Base-by-base conservation (phyloP, 1,140 invertebrate species). In the Heliconius hermathena region DNA sequence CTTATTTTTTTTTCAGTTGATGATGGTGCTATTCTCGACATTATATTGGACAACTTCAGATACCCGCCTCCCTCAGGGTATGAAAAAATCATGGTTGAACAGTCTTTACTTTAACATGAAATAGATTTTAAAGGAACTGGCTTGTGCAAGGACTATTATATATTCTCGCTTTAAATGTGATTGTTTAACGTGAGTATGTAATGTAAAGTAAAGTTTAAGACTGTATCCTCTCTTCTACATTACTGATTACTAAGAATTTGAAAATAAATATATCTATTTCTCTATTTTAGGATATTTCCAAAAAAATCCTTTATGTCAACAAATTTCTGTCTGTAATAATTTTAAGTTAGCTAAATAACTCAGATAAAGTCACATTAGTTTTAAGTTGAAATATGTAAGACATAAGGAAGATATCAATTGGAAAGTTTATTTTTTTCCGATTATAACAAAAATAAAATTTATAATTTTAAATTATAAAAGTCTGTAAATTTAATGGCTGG, bases 71-170 rank as follows among this genome's bases (percentile, higher is more conserved):
- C 99, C 0, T 94, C 96, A 66, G 99, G 99, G 46, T 99, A 98
- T 92, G 98, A 99, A 82, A 97, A 97, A 95, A 99, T 99, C 81
- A 98, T 99, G 97, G 95, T 99, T 74, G 99, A 99, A 94, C 98
- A 99, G 93, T 99, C 98, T 5, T 95, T 99, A 33, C 97, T 99
- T 80, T 99, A 98, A 97, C 93, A 84, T 33, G 84, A 78, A 22
- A 79, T 71, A 49, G 71, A 60, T 49, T 82, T 81, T 22, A 73
- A 36, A 71, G 36, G 71, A 75, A 75, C 22, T 78, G 77, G 60
- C 79, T 76, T 85, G 70, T 85, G 80, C 79, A 71, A 82, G 81
- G 83, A 89, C 80, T 82, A 77, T 88, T 71, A 74, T 73, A 60
- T 81, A 66, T 49, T 83, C 66, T 75, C 49, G 74, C 71, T 81